Conservation (phyloP, 2,888 invertebrate species). For the Callyntrura sp. region DNA sequence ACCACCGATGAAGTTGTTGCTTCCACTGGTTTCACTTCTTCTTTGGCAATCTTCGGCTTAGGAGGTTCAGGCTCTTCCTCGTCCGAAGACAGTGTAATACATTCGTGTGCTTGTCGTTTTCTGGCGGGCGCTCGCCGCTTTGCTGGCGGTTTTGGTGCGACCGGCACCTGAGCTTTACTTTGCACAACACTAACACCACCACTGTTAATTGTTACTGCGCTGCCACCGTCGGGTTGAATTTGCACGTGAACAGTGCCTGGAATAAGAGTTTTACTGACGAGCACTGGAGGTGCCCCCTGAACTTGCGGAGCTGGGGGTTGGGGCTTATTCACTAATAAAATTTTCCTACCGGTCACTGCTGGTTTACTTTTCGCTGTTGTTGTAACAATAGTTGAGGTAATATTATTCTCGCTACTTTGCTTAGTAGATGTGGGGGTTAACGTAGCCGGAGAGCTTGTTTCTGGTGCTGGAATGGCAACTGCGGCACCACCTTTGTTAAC, state of each 20-base stretch:
- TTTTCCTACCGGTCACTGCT: constrained; percentile 17
- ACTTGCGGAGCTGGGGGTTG: not conserved
- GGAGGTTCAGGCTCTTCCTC: constrained; percentile 76
- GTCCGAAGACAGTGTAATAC: constrained; percentile 76
- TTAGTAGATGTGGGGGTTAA: not conserved
- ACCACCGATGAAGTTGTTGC: not conserved
- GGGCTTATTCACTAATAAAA: constrained; percentile 66
- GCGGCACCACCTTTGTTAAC: constrained; percentile 30
- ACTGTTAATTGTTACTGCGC: constrained; percentile 52
- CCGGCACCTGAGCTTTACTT: not conserved
- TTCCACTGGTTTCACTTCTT: not conserved
- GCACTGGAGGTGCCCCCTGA: not conserved
- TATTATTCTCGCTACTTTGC: not conserved
- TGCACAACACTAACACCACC: constrained; percentile 11
- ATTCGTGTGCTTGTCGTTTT: constrained; percentile 63
- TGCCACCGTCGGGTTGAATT: constrained; percentile 66
- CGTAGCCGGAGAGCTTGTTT: not conserved
- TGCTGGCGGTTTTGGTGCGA: not conserved
- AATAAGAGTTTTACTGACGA: not conserved
- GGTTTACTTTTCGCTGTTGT: not conserved
- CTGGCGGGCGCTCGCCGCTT: constrained; percentile 46
- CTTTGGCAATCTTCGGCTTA: constrained; percentile 28
- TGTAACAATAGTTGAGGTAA: not conserved
- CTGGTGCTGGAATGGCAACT: constrained; percentile 6
- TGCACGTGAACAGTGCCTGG: constrained; percentile 58